These are phyloP conservation scores for Cheilosia soror DNA, from an alignment of 2,888 invertebrate genomes.

Conservation along the genomic window DNA sequence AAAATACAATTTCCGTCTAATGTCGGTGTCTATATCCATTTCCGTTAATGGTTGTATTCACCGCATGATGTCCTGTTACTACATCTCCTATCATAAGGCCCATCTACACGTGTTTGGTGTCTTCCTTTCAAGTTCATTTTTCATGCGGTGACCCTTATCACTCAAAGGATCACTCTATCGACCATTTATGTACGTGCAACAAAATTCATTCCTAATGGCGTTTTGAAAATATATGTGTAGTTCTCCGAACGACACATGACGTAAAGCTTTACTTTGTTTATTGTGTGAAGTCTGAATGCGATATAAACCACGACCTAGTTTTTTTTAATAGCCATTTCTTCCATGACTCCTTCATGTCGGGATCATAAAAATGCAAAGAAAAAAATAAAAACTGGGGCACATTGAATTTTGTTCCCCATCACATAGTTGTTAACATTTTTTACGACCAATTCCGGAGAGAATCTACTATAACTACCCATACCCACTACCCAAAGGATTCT, in stretches of 20 bases:
- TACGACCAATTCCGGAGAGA: slow-evolving; percentile 31
- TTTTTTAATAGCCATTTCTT: slow-evolving; percentile 16
- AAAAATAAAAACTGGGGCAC: slow-evolving; percentile 44
- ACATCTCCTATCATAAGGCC: background rate
- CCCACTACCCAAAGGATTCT: slow-evolving; percentile 20
- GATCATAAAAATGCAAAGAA: slow-evolving; percentile 44
- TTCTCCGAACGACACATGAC: slow-evolving; percentile 2
- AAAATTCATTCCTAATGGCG: slow-evolving; percentile 17
- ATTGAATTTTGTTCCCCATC: slow-evolving; percentile 22
- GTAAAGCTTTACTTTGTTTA: background rate
- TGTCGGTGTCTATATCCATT: background rate
- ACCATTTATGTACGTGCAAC: slow-evolving; percentile 4
- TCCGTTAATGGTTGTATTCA: slow-evolving; percentile 28
- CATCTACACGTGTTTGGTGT: slow-evolving; percentile 9
- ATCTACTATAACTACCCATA: slow-evolving; percentile 7
- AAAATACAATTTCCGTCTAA: background rate
- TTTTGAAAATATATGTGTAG: slow-evolving; percentile 11
- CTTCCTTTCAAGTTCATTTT: background rate
- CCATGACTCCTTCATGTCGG: slow-evolving; percentile 38
- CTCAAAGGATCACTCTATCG: background rate
- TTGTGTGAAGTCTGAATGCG: background rate
- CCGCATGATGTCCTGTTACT: background rate
- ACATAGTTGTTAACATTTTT: slow-evolving; percentile 38
- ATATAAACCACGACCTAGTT: slow-evolving; percentile 36
- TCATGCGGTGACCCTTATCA: background rate